These are phyloP conservation scores for Steinernema scapterisci DNA, from an alignment of 2,888 invertebrate genomes.

Conservation along the genomic window DNA sequence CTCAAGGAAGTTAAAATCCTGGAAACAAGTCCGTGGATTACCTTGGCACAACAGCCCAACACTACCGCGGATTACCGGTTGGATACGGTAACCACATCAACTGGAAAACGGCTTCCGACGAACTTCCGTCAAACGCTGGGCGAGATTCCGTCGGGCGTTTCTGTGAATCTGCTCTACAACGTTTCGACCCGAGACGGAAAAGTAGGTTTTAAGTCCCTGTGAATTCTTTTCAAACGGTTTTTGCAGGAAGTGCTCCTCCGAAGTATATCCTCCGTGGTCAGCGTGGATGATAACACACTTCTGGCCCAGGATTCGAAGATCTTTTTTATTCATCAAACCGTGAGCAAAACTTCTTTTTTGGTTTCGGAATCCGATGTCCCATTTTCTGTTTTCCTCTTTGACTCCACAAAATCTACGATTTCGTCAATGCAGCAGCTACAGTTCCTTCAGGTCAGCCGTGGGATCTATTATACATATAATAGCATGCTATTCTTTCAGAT, in stretches of 20 bases:
- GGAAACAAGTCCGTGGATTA: conserved; percentile 18
- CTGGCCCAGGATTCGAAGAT: conserved; percentile 27
- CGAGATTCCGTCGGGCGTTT: conserved; percentile 8
- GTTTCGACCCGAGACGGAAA: neutral
- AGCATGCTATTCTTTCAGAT: neutral
- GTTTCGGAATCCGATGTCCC: conserved; percentile 5
- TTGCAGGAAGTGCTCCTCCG: neutral
- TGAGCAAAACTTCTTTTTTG: neutral
- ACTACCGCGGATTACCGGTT: neutral
- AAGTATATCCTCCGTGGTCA: conserved; percentile 15
- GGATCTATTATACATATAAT: too few relatives aligned
- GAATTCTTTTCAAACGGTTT: neutral
- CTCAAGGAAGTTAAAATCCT: conserved; percentile 8
- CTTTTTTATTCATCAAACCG: conserved; percentile 21
- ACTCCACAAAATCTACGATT: neutral
- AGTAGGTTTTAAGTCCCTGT: neutral
- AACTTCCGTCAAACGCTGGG: conserved; percentile 2
- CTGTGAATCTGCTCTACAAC: conserved; percentile 11
- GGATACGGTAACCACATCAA: conserved; percentile 12
- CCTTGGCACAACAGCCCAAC: neutral
- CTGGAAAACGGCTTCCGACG: neutral
- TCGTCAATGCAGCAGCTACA: conserved; percentile 20
- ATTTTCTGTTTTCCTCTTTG: conserved; percentile 15
- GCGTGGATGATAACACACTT: conserved; percentile 1
- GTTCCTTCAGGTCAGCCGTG: neutral